Base-by-base conservation (phyloP, 2,888 invertebrate genomes). In the Nemapogon koenigi region DNA sequence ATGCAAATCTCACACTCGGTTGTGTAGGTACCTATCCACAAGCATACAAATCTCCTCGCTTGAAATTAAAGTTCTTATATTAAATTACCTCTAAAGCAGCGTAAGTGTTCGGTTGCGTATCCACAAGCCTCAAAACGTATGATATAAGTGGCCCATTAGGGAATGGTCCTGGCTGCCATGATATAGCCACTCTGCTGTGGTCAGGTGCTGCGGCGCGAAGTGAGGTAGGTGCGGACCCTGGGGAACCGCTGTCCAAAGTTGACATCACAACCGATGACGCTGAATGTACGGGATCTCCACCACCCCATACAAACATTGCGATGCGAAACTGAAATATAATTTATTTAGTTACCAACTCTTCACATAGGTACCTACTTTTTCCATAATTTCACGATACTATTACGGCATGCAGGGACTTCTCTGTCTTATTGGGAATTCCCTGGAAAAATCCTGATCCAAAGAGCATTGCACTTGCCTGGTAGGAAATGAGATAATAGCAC, bases 81-180 rank as follows among this genome's bases (percentile, higher is more conserved):
- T n/a, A n/a, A 15, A 40, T 52, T 64, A 89, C 90, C 84, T 88
- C 86, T 49, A 88, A 79, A 45, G 83, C 83, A 48, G 82, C 82
- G 52, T 78, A 81, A 43, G 84, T 83, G 49, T 81, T 80, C 18
- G 80, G 75, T 32, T 80, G 70, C 1, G 71, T 67, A 47, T 84
- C 81, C 15, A 81, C 81, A 31, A 94, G 83, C 52, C 86, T 82
- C 46, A 95, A 75, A 47, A 89, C 88, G 72, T 94, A 96, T 46
- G 93, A 91, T 43, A 91, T 84, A 50, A 96, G 82, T 27, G 92
- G 93, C 46, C 93, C 95, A 65, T 94, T 94, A 37, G 90, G 89
- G 59, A 90, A 93, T 38, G 85, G 84, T 11, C 95, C 94, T 11
- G 91, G 88, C 61, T 87, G 87, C 95, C 95, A 96, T 51, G 89